Percentiles rank a stretch among this genome's conserved stretches.
Evolutionary conservation across 2,888 invertebrate species (phyloP).

Genomic region (Lysandra bellargus): DNA sequence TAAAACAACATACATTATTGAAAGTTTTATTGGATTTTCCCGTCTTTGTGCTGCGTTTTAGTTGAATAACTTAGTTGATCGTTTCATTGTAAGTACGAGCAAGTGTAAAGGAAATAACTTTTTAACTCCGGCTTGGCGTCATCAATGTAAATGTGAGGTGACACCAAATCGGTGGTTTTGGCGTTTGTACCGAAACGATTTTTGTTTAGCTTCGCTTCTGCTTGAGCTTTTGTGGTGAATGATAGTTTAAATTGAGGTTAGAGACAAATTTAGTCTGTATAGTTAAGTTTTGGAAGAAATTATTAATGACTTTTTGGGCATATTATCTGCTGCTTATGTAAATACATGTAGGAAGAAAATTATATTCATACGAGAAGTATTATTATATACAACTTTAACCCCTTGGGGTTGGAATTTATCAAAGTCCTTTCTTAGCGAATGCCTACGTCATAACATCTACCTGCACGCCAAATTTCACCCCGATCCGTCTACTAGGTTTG

Average conservation of each 20-base stretch:
- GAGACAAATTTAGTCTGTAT: not conserved
- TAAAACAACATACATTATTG: constrained; percentile 37
- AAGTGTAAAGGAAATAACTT: constrained; percentile 69
- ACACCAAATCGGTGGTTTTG: constrained; percentile 42
- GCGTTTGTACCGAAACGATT: constrained; percentile 37
- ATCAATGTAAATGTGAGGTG: constrained; percentile 34
- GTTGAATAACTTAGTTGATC: constrained; percentile 52
- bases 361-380: too few relatives aligned
- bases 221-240: constrained; percentile 74
- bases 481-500: too few relatives aligned
- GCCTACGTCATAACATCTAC: too few relatives aligned
- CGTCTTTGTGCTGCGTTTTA: constrained; percentile 67
- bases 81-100: constrained; percentile 75
- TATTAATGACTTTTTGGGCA: not conserved
- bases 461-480: too few relatives aligned
- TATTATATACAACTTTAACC: too few relatives aligned
- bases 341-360: too few relatives aligned
- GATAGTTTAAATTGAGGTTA: constrained; percentile 43
- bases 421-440: too few relatives aligned
- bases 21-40: constrained; percentile 55
- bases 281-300: not conserved
- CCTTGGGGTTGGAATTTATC: too few relatives aligned
- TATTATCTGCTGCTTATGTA: too few relatives aligned
- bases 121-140: constrained; percentile 63
- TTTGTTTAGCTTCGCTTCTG: constrained; percentile 70